Conservation (phyloP, 2,113 vertebrate species). For the Anhinga anhinga region DNA sequence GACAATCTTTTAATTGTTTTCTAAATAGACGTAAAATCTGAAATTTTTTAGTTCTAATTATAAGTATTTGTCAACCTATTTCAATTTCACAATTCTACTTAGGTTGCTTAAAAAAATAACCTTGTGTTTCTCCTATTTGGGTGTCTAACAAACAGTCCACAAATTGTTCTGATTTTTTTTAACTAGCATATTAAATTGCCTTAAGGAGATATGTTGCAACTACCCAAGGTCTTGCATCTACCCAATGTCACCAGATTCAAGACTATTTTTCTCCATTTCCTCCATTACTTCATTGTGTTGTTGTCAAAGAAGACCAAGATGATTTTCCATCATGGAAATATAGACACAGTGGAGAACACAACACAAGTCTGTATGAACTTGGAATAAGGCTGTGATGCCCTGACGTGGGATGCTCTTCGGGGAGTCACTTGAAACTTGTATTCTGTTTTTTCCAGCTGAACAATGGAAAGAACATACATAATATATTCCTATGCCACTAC, state of each 20-base stretch:
- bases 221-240: neutral
- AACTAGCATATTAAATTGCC: constrained; percentile 40
- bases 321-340: neutral
- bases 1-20: neutral
- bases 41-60: neutral
- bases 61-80: neutral
- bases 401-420: neutral
- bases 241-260: constrained; percentile 13
- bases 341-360: neutral
- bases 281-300: neutral
- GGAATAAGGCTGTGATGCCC: neutral
- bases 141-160: neutral
- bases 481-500: neutral
- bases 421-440: neutral
- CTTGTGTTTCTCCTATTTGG: neutral
- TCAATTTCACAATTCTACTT: constrained; percentile 21
- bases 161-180: constrained; percentile 42
- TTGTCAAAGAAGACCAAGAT: neutral
- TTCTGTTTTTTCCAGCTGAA: neutral
- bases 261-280: neutral
- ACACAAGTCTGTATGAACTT: neutral
- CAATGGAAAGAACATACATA: neutral
- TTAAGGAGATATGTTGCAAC: constrained; percentile 26
- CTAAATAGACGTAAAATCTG: neutral
- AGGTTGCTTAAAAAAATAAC: neutral